Evolutionary conservation across 2,797 vertebrate species (phyloP).

Genomic region (Neopelma chrysocephalum): DNA sequence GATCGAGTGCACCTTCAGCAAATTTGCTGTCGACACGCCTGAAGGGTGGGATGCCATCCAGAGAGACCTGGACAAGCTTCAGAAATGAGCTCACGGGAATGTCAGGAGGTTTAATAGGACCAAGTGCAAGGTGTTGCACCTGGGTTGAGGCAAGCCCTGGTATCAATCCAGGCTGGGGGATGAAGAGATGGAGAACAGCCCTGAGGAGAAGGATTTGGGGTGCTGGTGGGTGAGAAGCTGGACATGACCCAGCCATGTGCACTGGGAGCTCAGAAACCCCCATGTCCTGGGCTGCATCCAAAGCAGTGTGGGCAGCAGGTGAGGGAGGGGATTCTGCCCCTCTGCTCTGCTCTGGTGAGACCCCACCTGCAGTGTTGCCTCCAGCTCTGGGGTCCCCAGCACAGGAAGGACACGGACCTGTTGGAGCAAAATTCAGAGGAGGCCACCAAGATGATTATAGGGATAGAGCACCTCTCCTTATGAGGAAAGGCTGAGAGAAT

Average conservation of each 20-base stretch:
- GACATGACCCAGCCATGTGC: accelerated
- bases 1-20: accelerated
- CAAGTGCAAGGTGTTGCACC: background rate
- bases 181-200: background rate
- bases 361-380: background rate
- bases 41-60: background rate
- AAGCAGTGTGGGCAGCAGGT: background rate
- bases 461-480: accelerated
- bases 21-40: background rate
- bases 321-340: background rate
- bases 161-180: background rate
- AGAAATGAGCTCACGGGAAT: background rate
- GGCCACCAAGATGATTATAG: background rate
- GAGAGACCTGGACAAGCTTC: background rate
- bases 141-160: accelerated
- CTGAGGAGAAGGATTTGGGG: too few relatives aligned
- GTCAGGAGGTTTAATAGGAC: background rate
- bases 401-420: background rate
- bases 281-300: background rate
- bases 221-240: background rate
- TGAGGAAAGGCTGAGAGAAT: background rate
- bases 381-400: background rate
- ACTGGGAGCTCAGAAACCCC: background rate
- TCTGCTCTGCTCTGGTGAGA: background rate
- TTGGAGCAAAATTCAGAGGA: background rate